Evolutionary conservation across 1,140 invertebrate species (phyloP), one percentile per base, ranked within the genome.

Genomic region (Charaxes varanes): DNA sequence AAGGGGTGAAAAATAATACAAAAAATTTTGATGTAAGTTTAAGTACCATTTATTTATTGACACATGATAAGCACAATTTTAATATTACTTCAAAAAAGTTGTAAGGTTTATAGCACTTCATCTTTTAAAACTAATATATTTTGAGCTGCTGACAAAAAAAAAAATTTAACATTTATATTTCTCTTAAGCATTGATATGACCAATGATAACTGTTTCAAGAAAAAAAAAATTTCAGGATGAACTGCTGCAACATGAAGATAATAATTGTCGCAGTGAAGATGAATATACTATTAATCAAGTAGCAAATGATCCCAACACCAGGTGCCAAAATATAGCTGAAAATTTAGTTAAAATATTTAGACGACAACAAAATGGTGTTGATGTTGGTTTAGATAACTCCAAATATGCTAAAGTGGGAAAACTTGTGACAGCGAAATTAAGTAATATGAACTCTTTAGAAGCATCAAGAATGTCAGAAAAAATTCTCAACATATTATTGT

Each of bases 401-500:
- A 63, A 62, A 50, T 40, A 74, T 60, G 60, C 45, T 2, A 51
- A 53, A 52, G 36, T 79, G 27, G 74, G 74, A 0, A 40, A 43
- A 38, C 26, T 45, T 6, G 59, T 82, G 0, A 56, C 67, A 7
- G 64, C 53, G 19, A 71, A 64, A 44, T 38, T 82, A 5, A 61
- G 52, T 27, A 41, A 68, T 49, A 58, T 82, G 58, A 64, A 50
- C 42, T 63, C 72, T 6, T 72, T 59, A 52, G 62, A 78, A 46
- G 74, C 74, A 8, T 55, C 70, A 19, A 56, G 37, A 41, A 24
- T 53, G 1, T 62, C 62, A 21, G 35, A 58, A 19, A 68, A 68
- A 65, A 78, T 82, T 26, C 62, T 65, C 21, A 62, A 76, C 24
- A 63, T 82, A 37, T 52, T 82, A 18, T 46, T 63, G 13, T 28